phyloP scores from a whole-genome alignment of 2,113 vertebrate species.

The Anoura caudifer region DNA sequence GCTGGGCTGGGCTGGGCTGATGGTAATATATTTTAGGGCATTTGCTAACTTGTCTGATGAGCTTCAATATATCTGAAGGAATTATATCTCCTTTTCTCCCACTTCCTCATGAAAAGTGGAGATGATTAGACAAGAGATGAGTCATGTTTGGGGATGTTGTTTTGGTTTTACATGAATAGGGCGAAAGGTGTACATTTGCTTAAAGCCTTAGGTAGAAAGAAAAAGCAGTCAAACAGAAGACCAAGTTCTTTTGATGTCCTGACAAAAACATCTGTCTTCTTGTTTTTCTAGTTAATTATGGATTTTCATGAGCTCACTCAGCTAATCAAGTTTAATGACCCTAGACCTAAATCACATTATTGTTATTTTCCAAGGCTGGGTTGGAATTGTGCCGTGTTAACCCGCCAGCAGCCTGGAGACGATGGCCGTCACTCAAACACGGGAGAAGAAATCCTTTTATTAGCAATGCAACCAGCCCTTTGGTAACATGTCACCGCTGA shows the following conservation, averaged over 20 bases:
- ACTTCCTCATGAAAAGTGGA: not conserved
- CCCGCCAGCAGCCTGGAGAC: conserved; percentile 51
- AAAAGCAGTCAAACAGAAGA: conserved; percentile 24
- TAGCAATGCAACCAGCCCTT: not conserved
- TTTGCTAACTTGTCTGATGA: not conserved
- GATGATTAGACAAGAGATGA: not conserved
- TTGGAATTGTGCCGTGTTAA: conserved; percentile 68
- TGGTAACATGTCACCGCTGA: conserved; percentile 22
- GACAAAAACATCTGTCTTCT: conserved; percentile 50
- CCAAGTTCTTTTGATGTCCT: conserved; percentile 49
- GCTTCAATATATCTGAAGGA: not conserved
- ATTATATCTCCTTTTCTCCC: not conserved
- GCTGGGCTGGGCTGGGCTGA: not conserved
- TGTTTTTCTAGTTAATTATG: conserved; percentile 74
- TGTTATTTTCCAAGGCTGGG: conserved; percentile 71
- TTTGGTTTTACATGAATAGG: not conserved
- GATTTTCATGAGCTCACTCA: conserved; percentile 75
- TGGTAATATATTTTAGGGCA: not conserved
- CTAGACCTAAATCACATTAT: conserved; percentile 75
- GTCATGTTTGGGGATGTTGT: not conserved
- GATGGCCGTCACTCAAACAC: conserved; percentile 16
- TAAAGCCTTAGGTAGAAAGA: not conserved
- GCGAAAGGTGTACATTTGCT: not conserved
- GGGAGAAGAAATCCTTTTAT: conserved; percentile 23
- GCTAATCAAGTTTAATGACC: conserved; percentile 78